These are phyloP conservation scores for Sebastes cheni DNA, from an alignment of 2,797 vertebrate species.

Conservation along the genomic window DNA sequence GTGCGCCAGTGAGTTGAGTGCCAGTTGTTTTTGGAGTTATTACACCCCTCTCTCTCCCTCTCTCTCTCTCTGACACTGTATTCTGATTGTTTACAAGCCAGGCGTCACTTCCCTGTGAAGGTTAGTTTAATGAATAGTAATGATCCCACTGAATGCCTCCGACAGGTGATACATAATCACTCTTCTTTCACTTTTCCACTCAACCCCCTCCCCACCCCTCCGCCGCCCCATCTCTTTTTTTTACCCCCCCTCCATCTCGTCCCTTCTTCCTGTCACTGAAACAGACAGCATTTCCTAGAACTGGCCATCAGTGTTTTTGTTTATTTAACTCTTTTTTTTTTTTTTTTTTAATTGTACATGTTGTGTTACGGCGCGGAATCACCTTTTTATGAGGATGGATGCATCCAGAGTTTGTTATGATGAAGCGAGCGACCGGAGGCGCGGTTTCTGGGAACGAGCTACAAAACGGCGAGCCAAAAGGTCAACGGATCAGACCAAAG, in stretches of 20 bases:
- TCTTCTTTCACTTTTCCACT: conserved; percentile 75
- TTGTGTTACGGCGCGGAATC: conserved; percentile 53
- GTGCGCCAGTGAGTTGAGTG: conserved; percentile 47
- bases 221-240: conserved; percentile 30
- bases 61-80: conserved; percentile 76
- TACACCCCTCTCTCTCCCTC: conserved; percentile 61
- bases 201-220: conserved; percentile 35
- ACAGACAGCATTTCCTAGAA: conserved; percentile 77
- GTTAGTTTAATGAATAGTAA: conserved; percentile 98
- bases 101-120: conserved; percentile 91
- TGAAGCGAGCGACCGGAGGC: conserved; percentile 56
- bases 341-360: conserved; percentile 53
- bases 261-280: conserved; percentile 74
- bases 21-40: conserved; percentile 82
- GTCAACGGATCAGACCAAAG: conserved; percentile 62
- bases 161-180: conserved; percentile 84
- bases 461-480: conserved; percentile 64
- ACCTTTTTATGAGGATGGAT: conserved; percentile 75
- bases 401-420: conserved; percentile 58
- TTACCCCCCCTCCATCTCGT: background rate
- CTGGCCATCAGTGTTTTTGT: conserved; percentile 56
- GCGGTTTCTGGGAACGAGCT: conserved; percentile 71
- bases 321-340: conserved; percentile 40
- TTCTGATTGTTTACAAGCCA: conserved; percentile 92
- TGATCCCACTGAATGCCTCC: conserved; percentile 83